phyloP scores from a whole-genome alignment of 1,140 invertebrate species.

The Apis mellifera region Amel_HAv3.1 CM009936.2:3587001-3587500 shows the following conservation, averaged over 20 bases:
- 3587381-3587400: background rate
- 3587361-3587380: background rate
- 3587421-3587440: constrained; percentile 25
- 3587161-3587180: too few relatives aligned
- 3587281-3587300: too few relatives aligned
- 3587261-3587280: background rate
- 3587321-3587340: background rate
- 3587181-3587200: too few relatives aligned
- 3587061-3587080: too few relatives aligned
- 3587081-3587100: too few relatives aligned
- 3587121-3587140: too few relatives aligned
- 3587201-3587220: too few relatives aligned
- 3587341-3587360: background rate
- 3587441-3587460: background rate
- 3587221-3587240: background rate
- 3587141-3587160: too few relatives aligned
- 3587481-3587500: background rate
- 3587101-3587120: too few relatives aligned
- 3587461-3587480: constrained; percentile 1
- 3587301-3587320: background rate
- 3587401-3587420: background rate
- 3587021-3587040: too few relatives aligned
- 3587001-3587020: too few relatives aligned
- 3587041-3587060: too few relatives aligned
- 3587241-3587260: background rate